Evolutionary conservation across 2,113 vertebrate genomes (phyloP).

Genomic region (Urocolius indicus): DNA sequence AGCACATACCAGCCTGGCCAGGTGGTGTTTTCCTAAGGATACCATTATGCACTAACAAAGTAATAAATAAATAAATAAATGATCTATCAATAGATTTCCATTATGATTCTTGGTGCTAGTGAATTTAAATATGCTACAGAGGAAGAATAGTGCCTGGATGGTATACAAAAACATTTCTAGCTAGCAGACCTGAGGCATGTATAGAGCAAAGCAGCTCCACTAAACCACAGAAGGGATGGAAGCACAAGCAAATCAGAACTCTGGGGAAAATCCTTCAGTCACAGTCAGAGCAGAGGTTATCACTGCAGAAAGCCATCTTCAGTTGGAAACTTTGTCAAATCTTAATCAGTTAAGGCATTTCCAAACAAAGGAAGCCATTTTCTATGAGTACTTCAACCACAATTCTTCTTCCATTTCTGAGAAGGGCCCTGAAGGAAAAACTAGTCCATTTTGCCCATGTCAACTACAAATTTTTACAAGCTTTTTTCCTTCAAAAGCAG

Average conservation of each 20-base stretch:
- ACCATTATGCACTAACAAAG: not conserved
- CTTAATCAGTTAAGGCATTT: not conserved
- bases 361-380: not conserved
- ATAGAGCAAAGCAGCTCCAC: not conserved
- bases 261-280: not conserved
- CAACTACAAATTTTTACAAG: not conserved
- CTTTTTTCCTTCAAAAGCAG: not conserved
- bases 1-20: not conserved
- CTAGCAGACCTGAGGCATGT: not conserved
- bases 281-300: not conserved
- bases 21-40: slow-evolving; percentile 27
- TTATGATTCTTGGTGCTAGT: not conserved
- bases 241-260: not conserved
- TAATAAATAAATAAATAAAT: not conserved
- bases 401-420: not conserved
- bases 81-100: not conserved
- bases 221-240: not conserved
- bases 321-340: not conserved
- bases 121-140: not conserved
- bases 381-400: not conserved
- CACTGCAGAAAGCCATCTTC: not conserved
- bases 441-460: accelerated
- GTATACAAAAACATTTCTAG: not conserved
- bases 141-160: not conserved
- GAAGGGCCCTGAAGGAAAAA: not conserved